Conservation (phyloP, 2,113 vertebrate species). For the Microcebus ravelobensis region DNA sequence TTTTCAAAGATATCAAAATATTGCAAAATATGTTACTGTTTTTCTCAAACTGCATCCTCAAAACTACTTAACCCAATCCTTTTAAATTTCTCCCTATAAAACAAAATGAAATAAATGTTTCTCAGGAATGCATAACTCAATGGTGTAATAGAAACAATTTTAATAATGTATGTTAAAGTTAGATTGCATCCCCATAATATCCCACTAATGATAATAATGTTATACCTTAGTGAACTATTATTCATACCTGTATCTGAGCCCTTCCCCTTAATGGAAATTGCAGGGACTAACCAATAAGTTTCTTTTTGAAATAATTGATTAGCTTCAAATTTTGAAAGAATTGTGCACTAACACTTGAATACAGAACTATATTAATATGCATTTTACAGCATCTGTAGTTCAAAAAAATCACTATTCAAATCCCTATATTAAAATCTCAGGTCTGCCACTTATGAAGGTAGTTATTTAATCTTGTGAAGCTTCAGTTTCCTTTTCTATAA, state of each 20-base stretch:
- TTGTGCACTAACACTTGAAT: neutral
- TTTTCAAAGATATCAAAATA: conserved; percentile 19
- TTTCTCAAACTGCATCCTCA: conserved; percentile 7
- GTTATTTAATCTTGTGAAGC: neutral
- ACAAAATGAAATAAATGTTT: neutral
- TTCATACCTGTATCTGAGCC: neutral
- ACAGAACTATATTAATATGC: neutral
- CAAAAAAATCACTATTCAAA: neutral
- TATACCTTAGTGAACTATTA: neutral
- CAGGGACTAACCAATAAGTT: neutral
- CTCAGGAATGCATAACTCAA: neutral
- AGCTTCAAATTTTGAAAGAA: neutral
- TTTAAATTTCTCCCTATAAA: conserved; percentile 8
- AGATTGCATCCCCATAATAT: neutral
- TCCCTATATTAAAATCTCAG: neutral
- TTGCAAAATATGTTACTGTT: neutral
- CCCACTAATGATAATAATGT: neutral
- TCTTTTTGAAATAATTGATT: neutral
- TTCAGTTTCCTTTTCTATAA: neutral
- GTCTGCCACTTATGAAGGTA: neutral
- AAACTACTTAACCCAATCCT: neutral
- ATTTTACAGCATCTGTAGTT: neutral
- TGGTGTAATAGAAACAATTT: neutral
- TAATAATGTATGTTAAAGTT: neutral
- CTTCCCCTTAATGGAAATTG: neutral